Conservation (phyloP, 2,888 invertebrate species). For the Torymus texanus region DNA sequence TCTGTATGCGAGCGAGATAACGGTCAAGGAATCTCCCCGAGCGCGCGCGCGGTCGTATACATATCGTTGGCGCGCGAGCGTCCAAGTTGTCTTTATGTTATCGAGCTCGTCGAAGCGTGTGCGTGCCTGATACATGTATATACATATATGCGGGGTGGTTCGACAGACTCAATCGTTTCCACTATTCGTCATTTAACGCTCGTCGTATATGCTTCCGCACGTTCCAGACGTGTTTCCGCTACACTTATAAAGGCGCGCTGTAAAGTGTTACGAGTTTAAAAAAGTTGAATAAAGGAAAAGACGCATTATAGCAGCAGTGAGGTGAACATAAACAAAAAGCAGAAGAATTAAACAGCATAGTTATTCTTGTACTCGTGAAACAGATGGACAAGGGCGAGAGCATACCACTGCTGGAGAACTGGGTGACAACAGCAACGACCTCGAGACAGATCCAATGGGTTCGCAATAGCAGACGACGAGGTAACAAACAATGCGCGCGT, state of each 20-base stretch:
- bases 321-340: not conserved
- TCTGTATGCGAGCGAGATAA: constrained; percentile 32
- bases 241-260: too few species aligned
- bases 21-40: constrained; percentile 33
- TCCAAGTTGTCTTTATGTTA: not conserved
- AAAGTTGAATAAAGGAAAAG: too few species aligned
- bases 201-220: not conserved
- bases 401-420: constrained; percentile 45
- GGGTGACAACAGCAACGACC: not conserved
- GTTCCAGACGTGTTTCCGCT: too few species aligned
- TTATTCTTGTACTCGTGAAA: not conserved
- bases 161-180: not conserved
- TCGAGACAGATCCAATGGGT: constrained; percentile 17
- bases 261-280: too few species aligned
- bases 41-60: not conserved
- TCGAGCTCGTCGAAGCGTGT: constrained; percentile 1
- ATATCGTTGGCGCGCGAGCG: constrained; percentile 7
- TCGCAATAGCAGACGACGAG: constrained; percentile 32
- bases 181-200: not conserved
- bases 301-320: not conserved
- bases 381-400: constrained; percentile 33
- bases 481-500: constrained; percentile 21
- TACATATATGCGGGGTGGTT: constrained; percentile 1
- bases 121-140: not conserved
- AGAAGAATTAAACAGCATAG: not conserved